Base-by-base conservation (phyloP, 2,888 invertebrate genomes). In the Phorcus lineatus region DNA sequence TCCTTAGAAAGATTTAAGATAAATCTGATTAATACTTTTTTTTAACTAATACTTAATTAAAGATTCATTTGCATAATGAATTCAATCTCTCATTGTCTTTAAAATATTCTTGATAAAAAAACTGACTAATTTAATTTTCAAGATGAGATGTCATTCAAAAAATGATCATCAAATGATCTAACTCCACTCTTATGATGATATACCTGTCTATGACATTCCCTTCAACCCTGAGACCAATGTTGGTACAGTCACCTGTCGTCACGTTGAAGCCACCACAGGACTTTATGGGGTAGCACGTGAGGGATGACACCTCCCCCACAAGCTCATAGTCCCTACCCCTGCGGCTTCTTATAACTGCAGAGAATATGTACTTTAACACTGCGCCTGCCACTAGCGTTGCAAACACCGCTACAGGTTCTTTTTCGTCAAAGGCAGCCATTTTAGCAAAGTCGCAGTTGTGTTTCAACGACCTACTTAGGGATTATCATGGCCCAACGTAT, bases 201-300 rank as follows among this genome's bases (percentile, higher is more conserved):
- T 28, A 74, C 74, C 74, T 74, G 74, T 74, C 74, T 17, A 52
- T 53, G 22, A 74, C 53, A 19, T 28, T 24, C 13, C 16, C 52
- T 53, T 67, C 52, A 55, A 77, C 77, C 22, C 53, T 17, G 16
- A 78, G 67, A 28, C 78, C 78, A 13, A 78, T 28, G 17, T 28
- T 67, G 0, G 78, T 78, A 16, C 67, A 67, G 28, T 78, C 54
- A 7, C 62, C 78, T 7, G 31, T 52, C 22, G 67, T 19, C 11
- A 78, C 36, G 19, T 19, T 70, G 70, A 67, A 70, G 28, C 78
- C 78, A 0, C 67, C 52, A 53, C 78, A 78, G 13, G 78, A 67
- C 53, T 78, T 78, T 24, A 78, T 67, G 0, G 78, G 78, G 54
- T 67, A 78, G 3, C 40, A 62, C 2, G 47, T 78, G 11, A 78